Evolutionary conservation across 1,140 invertebrate species (phyloP).

Genomic region (Lepidurus apus): DNA sequence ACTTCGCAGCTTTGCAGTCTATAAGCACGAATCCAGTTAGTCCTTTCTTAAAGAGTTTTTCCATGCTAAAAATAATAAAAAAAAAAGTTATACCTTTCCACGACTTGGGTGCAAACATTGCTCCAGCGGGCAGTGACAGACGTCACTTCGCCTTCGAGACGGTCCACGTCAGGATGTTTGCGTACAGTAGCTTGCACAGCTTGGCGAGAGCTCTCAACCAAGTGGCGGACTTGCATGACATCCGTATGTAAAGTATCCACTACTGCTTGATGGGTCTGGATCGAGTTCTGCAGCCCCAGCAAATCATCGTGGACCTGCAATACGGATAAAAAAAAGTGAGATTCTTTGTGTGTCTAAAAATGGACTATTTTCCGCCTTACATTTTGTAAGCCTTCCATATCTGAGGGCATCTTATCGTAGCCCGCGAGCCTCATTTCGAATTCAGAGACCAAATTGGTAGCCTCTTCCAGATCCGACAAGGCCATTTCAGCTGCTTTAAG

Average conservation of each 20-base stretch:
- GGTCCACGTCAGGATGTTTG: conserved; percentile 78
- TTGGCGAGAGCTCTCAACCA: conserved; percentile 73
- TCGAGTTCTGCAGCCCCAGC: conserved; percentile 69
- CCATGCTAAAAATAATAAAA: conserved; percentile 29
- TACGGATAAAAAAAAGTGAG: conserved; percentile 11
- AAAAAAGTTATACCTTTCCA: conserved; percentile 62
- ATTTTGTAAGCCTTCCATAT: conserved; percentile 65
- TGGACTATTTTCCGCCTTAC: conserved; percentile 45
- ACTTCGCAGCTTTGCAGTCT: conserved; percentile 79
- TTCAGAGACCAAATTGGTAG: conserved; percentile 78
- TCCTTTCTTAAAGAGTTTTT: neutral
- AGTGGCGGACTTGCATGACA: conserved; percentile 71
- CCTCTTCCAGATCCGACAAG: conserved; percentile 80
- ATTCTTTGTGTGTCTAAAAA: neutral
- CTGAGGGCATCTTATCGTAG: conserved; percentile 74
- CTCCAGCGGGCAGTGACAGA: conserved; percentile 83
- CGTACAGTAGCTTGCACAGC: conserved; percentile 49
- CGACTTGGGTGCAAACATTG: conserved; percentile 80
- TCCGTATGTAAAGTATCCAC: conserved; percentile 89
- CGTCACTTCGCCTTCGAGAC: conserved; percentile 86
- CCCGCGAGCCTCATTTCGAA: conserved; percentile 84
- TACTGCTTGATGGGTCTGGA: conserved; percentile 73
- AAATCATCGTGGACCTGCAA: conserved; percentile 62
- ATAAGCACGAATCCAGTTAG: conserved; percentile 37
- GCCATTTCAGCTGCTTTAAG: conserved; percentile 88